These are phyloP conservation scores for Endotricha flammealis DNA, from an alignment of 2,888 invertebrate species.

Conservation along the genomic window DNA sequence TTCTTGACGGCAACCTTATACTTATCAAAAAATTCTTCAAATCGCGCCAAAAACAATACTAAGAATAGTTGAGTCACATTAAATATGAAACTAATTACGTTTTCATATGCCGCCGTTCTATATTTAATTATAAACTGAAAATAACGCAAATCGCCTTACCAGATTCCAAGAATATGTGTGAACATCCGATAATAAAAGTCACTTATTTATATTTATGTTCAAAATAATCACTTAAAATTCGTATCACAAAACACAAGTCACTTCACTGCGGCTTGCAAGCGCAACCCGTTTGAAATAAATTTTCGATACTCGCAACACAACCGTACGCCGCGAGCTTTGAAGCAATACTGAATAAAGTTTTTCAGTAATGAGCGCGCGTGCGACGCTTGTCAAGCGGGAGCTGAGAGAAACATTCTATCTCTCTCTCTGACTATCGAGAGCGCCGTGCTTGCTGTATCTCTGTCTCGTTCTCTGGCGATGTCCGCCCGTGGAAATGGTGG, in stretches of 20 bases:
- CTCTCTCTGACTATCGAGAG: no score
- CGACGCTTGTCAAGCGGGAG: no score
- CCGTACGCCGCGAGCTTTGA: constrained; percentile 45
- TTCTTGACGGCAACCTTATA: constrained; percentile 10
- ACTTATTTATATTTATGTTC: constrained; percentile 29
- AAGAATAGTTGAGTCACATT: constrained; percentile 50
- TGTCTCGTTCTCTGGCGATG: constrained; percentile 37
- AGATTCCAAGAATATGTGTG: constrained; percentile 47
- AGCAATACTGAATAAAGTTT: constrained; percentile 68
- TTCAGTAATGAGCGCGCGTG: constrained; percentile 63
- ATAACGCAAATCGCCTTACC: constrained; percentile 69
- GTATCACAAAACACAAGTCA: constrained; percentile 27
- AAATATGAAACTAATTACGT: constrained; percentile 66
- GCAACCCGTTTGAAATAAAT: constrained; percentile 35
- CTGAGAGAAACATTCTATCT: no score
- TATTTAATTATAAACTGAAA: constrained; percentile 74
- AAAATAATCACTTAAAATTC: constrained; percentile 29
- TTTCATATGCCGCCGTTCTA: constrained; percentile 65
- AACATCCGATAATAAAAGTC: constrained; percentile 42
- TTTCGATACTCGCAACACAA: constrained; percentile 34
- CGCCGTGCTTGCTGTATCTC: constrained; percentile 29
- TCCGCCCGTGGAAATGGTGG: constrained; percentile 55
- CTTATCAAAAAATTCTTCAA: constrained; percentile 19
- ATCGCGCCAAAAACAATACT: constrained; percentile 41
- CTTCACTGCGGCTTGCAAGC: constrained; percentile 8